These are phyloP conservation scores for Phyllotis vaccarum DNA, from an alignment of 2,797 vertebrate genomes.

Conservation along the genomic window DNA sequence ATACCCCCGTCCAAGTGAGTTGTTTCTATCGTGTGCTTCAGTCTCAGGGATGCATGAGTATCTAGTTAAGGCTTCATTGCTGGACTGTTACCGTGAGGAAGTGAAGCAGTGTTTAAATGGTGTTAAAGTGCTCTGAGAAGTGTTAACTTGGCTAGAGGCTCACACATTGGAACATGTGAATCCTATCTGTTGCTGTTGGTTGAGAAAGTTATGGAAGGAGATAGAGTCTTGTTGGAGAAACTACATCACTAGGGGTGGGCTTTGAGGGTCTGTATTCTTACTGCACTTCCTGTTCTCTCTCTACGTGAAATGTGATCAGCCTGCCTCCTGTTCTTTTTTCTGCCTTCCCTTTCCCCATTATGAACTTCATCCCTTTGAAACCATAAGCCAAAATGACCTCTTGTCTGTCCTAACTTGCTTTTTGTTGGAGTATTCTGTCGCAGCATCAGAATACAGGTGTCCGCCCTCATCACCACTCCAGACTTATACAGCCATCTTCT, in stretches of 20 bases:
- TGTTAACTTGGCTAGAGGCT: background rate
- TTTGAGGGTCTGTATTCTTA: background rate
- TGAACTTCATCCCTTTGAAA: background rate
- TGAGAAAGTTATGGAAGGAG: background rate
- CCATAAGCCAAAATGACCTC: background rate
- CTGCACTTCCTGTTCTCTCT: background rate
- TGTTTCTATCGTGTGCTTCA: background rate
- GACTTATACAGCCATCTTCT: conserved; percentile 88
- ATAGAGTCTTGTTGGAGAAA: background rate
- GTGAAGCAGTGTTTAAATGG: too few species aligned
- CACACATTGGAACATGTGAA: background rate
- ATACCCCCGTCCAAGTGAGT: background rate
- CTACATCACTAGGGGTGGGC: background rate
- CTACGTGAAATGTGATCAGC: background rate
- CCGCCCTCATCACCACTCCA: conserved; percentile 48
- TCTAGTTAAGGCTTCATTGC: background rate
- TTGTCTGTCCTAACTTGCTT: background rate
- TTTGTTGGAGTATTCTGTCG: background rate
- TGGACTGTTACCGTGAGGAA: background rate
- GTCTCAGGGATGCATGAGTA: background rate
- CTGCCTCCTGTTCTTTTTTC: background rate
- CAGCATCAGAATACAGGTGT: background rate
- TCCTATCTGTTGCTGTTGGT: background rate
- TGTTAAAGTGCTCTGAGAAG: background rate
- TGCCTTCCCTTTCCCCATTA: background rate